These are phyloP conservation scores for Burhinus bistriatus DNA, from an alignment of 2,113 vertebrate genomes.

Conservation along the genomic window DNA sequence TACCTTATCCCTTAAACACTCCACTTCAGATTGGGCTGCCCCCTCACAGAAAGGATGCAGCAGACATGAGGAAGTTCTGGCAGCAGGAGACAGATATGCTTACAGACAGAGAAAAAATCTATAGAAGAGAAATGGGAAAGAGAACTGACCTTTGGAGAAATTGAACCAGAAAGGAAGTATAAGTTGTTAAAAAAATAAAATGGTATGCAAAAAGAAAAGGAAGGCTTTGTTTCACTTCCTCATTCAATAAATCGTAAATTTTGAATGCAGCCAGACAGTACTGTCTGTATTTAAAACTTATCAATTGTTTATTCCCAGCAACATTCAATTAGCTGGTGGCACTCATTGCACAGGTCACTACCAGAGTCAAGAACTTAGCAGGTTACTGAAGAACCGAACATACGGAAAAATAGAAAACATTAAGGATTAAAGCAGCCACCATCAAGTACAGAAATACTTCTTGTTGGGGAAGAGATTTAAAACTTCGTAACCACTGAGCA, in stretches of 20 bases:
- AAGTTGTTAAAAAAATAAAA: not conserved
- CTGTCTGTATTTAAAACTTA: not conserved
- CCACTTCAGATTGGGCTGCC: not conserved
- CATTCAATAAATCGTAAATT: not conserved
- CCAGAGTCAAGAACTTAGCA: not conserved
- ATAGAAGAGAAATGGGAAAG: not conserved
- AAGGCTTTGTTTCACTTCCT: not conserved
- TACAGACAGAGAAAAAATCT: not conserved
- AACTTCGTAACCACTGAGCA: not conserved
- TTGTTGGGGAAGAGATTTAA: not conserved
- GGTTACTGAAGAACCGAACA: not conserved
- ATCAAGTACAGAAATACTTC: not conserved
- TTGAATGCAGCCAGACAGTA: not conserved
- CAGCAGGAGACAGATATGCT: not conserved
- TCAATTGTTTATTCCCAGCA: not conserved
- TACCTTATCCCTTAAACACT: not conserved
- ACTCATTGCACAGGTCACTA: not conserved
- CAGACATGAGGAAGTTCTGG: not conserved
- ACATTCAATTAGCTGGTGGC: not conserved
- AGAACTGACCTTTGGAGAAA: not conserved
- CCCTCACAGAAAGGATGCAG: not conserved
- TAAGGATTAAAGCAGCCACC: not conserved
- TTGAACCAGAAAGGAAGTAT: not conserved
- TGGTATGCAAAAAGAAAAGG: not conserved
- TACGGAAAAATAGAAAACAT: not conserved